Conservation (phyloP, 2,797 vertebrate genomes). For the Lates japonicus region DNA sequence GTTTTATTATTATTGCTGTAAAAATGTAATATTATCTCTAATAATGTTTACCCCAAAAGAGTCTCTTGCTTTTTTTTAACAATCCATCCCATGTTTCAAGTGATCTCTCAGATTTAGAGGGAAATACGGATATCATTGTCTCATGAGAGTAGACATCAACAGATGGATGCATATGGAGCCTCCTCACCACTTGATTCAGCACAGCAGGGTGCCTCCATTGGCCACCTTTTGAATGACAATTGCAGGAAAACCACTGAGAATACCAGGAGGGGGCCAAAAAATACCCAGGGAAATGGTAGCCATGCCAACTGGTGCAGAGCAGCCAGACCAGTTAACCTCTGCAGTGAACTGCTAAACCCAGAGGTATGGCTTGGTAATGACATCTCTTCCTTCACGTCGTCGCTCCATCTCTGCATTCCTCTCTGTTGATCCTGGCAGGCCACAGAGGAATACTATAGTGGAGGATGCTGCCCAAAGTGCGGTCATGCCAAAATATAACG, state of each 20-base stretch:
- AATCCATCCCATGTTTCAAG: slow-evolving; percentile 42
- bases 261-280: slow-evolving; percentile 58
- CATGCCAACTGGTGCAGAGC: slow-evolving; percentile 81
- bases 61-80: slow-evolving; percentile 34
- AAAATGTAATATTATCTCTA: slow-evolving; percentile 69
- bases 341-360: slow-evolving; percentile 80
- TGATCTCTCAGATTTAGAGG: slow-evolving; percentile 57
- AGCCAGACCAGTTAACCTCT: slow-evolving; percentile 83
- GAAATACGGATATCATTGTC: slow-evolving; percentile 51
- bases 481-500: slow-evolving; percentile 54
- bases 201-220: slow-evolving; percentile 42
- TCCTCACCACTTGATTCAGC: slow-evolving; percentile 52
- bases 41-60: slow-evolving; percentile 41
- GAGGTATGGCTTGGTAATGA: slow-evolving; percentile 80
- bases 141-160: slow-evolving; percentile 56
- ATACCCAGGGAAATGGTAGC: slow-evolving; percentile 79
- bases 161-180: slow-evolving; percentile 50
- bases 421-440: slow-evolving; percentile 64
- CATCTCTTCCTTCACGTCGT: slow-evolving; percentile 68
- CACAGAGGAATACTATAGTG: slow-evolving; percentile 61
- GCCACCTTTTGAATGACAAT: slow-evolving; percentile 74
- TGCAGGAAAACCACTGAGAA: slow-evolving; percentile 54
- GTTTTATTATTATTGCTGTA: slow-evolving; percentile 77
- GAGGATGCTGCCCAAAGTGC: slow-evolving; percentile 44
- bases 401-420: slow-evolving; percentile 59